Evolutionary conservation across 2,888 invertebrate species (phyloP).

Genomic region (Nomada fabriciana): DNA sequence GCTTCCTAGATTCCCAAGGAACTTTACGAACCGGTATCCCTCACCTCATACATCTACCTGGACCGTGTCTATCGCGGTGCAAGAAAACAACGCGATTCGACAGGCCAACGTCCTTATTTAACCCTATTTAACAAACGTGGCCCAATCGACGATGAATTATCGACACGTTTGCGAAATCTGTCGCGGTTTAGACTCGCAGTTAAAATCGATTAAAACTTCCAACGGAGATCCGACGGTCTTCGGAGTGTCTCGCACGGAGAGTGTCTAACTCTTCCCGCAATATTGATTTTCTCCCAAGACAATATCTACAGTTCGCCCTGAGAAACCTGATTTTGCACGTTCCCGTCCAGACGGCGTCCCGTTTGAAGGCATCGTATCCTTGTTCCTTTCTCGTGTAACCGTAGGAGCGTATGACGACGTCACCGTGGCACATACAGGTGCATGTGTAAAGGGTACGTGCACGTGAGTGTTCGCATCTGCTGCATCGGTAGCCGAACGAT

Average conservation of each 20-base stretch:
- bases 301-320: not conserved
- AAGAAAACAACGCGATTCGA: too few species aligned
- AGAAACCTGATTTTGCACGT: not conserved
- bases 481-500: slow-evolving; percentile 58
- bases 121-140: too few species aligned
- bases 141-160: too few species aligned
- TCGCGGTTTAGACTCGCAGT: too few species aligned
- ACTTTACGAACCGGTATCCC: not conserved
- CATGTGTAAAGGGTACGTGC: slow-evolving; percentile 12
- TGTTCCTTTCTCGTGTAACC: slow-evolving; percentile 21
- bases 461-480: slow-evolving; percentile 22
- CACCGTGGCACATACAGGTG: slow-evolving; percentile 3
- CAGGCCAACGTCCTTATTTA: too few species aligned
- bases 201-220: too few species aligned
- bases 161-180: too few species aligned
- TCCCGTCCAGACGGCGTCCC: slow-evolving; percentile 16
- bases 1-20: not conserved
- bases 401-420: slow-evolving; percentile 8
- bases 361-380: slow-evolving; percentile 24
- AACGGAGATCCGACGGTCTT: not conserved
- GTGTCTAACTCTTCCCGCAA: not conserved
- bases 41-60: not conserved
- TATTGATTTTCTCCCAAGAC: not conserved
- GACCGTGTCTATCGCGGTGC: too few species aligned
- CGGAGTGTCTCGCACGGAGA: not conserved